Conservation (phyloP, 1,140 invertebrate genomes). For the Solen grandis region DNA sequence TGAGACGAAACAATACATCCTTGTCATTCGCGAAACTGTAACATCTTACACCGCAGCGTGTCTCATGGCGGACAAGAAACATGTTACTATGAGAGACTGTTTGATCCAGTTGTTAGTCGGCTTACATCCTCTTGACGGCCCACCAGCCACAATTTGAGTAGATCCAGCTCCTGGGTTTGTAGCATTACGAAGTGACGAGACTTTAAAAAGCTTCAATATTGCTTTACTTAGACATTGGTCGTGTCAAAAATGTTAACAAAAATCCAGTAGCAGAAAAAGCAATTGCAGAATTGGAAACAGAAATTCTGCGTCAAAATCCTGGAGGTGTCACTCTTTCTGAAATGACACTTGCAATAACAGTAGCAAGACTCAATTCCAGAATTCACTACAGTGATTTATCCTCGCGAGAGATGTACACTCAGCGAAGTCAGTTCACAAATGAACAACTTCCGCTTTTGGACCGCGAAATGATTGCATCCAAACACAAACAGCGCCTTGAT, state of each 20-base stretch:
- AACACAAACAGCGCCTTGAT: slow-evolving; percentile 1
- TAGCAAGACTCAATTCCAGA: slow-evolving; percentile 27
- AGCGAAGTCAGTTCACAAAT: slow-evolving; percentile 28
- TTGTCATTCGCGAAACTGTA: slow-evolving; percentile 52
- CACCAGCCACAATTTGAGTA: slow-evolving; percentile 30
- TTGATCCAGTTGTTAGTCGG: slow-evolving; percentile 7
- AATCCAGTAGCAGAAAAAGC: slow-evolving; percentile 55
- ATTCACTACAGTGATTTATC: not conserved
- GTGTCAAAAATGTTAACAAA: slow-evolving; percentile 55
- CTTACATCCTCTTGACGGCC: slow-evolving; percentile 37
- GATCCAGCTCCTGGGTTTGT: slow-evolving; percentile 36
- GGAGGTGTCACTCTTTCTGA: not conserved
- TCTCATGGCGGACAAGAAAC: slow-evolving; percentile 25
- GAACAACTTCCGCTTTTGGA: slow-evolving; percentile 50
- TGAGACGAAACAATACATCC: slow-evolving; percentile 49
- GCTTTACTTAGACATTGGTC: not conserved
- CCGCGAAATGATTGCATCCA: slow-evolving; percentile 14
- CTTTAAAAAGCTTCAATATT: slow-evolving; percentile 52
- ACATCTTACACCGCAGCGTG: slow-evolving; percentile 42
- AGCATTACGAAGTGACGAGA: slow-evolving; percentile 42
- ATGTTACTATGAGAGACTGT: not conserved
- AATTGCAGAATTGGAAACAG: slow-evolving; percentile 9
- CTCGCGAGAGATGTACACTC: slow-evolving; percentile 28
- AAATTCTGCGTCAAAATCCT: not conserved
- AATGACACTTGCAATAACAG: no score